phyloP scores from a whole-genome alignment of 1,140 invertebrate species.

The Zaprionus tsacasi region DNA sequence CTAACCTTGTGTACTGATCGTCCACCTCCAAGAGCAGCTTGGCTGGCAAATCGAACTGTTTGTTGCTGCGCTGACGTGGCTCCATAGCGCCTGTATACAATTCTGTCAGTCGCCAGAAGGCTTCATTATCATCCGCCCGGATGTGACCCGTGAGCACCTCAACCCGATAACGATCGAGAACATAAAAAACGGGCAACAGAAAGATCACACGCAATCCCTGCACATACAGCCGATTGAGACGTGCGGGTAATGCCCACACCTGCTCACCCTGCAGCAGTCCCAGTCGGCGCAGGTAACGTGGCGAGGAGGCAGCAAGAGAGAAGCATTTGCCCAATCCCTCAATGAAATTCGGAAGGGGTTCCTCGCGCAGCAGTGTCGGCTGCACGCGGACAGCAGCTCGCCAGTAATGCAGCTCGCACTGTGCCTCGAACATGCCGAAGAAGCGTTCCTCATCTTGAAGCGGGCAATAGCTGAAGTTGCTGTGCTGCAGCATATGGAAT shows the following conservation, averaged over 20 bases:
- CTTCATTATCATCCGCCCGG: conserved; percentile 68
- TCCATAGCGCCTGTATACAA: conserved; percentile 67
- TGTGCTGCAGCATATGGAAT: conserved; percentile 51
- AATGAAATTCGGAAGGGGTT: conserved; percentile 73
- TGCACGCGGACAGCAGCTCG: conserved; percentile 51
- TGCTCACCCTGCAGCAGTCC: conserved; percentile 28
- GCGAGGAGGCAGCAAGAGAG: conserved; percentile 63
- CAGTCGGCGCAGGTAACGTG: conserved; percentile 64
- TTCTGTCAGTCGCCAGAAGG: conserved; percentile 72
- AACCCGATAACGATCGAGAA: conserved; percentile 74
- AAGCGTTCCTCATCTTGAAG: conserved; percentile 68
- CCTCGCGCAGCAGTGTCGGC: conserved; percentile 64
- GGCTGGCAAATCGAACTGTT: conserved; percentile 93
- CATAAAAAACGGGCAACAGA: conserved; percentile 76
- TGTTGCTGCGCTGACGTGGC: conserved; percentile 88
- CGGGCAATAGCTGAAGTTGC: conserved; percentile 75
- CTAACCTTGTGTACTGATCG: conserved; percentile 92
- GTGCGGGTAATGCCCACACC: conserved; percentile 51
- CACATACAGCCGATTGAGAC: conserved; percentile 76
- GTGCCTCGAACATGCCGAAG: conserved; percentile 74
- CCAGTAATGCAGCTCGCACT: conserved; percentile 65
- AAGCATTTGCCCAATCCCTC: conserved; percentile 75
- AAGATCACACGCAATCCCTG: conserved; percentile 60
- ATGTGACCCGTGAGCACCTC: conserved; percentile 67
- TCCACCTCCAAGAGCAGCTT: conserved; percentile 93